Conservation (phyloP, 2,888 invertebrate genomes). For the Bellardia bayeri region DNA sequence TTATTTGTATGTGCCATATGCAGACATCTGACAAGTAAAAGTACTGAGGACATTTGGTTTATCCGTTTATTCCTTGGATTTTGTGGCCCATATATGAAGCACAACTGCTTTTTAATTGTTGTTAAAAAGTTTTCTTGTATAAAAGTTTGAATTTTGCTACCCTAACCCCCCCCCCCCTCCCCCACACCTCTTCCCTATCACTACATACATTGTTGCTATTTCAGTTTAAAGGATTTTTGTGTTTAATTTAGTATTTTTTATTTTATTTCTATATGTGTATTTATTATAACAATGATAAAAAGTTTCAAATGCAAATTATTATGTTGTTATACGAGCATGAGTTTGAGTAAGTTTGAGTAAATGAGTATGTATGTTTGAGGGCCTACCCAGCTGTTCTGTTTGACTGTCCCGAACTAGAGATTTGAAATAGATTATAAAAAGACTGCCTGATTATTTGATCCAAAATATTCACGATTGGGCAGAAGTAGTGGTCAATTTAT, state of each 20-base stretch:
- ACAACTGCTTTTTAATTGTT: slow-evolving; percentile 70
- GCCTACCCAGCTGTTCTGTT: no score
- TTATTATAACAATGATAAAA: slow-evolving; percentile 63
- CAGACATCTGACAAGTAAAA: slow-evolving; percentile 40
- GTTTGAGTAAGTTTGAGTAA: no score
- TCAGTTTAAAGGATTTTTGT: slow-evolving; percentile 41
- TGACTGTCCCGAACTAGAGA: no score
- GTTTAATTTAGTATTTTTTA: slow-evolving; percentile 45
- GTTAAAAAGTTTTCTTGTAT: slow-evolving; percentile 64
- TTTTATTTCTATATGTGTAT: slow-evolving; percentile 16
- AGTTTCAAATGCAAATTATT: slow-evolving; percentile 64
- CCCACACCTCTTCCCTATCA: not conserved
- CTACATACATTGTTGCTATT: slow-evolving; percentile 26
- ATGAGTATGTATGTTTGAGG: not conserved
- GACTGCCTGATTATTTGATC: no score
- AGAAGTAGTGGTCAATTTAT: no score
- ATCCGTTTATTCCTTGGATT: slow-evolving; percentile 35
- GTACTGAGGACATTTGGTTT: slow-evolving; percentile 44
- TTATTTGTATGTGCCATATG: not conserved
- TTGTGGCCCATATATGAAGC: slow-evolving; percentile 63
- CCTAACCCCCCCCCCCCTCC: not conserved
- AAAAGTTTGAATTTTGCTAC: slow-evolving; percentile 39
- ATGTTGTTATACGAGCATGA: slow-evolving; percentile 10
- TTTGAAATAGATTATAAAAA: no score
- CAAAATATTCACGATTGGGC: no score